A percentile compares a stretch with the other conserved stretches of the same genome.
Evolutionary conservation across 2,888 invertebrate species (phyloP).

Genomic region (Odontomyia ornata): DNA sequence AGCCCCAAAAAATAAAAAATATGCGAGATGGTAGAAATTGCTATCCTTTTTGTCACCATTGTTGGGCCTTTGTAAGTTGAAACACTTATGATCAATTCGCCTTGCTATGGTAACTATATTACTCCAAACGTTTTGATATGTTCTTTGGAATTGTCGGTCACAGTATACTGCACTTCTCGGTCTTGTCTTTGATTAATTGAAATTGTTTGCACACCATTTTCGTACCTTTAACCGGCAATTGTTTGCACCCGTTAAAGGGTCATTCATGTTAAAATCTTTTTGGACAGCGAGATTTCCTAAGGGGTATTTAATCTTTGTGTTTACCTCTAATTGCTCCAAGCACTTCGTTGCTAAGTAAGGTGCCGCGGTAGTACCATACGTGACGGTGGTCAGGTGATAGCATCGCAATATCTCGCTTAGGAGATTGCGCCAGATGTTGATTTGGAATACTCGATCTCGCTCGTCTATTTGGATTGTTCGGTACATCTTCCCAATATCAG

Average conservation of each 20-base stretch:
- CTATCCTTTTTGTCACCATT: not conserved
- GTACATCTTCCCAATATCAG: not conserved
- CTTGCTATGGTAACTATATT: slow-evolving; percentile 5
- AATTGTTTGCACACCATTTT: slow-evolving; percentile 22
- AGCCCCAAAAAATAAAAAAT: slow-evolving; percentile 35
- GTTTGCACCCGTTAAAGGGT: slow-evolving; percentile 57
- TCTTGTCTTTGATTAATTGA: slow-evolving; percentile 5
- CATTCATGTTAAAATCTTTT: slow-evolving; percentile 65
- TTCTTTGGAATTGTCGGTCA: not conserved
- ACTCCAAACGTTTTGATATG: slow-evolving; percentile 24
- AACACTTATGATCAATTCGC: not conserved
- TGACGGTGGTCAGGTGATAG: slow-evolving; percentile 50
- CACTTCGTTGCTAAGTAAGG: slow-evolving; percentile 61
- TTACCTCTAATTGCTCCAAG: slow-evolving; percentile 61
- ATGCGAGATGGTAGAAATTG: slow-evolving; percentile 4
- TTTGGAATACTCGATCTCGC: slow-evolving; percentile 53
- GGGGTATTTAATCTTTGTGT: slow-evolving; percentile 66
- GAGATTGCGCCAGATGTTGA: slow-evolving; percentile 60
- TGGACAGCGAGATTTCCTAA: slow-evolving; percentile 63
- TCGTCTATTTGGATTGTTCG: not conserved
- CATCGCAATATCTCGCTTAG: slow-evolving; percentile 58
- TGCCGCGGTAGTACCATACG: slow-evolving; percentile 54
- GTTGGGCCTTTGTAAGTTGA: not conserved
- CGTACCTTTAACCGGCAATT: slow-evolving; percentile 14
- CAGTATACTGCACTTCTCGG: not conserved